Base-by-base conservation (phyloP, 2,888 invertebrate genomes). In the Drosophila limbata region DNA sequence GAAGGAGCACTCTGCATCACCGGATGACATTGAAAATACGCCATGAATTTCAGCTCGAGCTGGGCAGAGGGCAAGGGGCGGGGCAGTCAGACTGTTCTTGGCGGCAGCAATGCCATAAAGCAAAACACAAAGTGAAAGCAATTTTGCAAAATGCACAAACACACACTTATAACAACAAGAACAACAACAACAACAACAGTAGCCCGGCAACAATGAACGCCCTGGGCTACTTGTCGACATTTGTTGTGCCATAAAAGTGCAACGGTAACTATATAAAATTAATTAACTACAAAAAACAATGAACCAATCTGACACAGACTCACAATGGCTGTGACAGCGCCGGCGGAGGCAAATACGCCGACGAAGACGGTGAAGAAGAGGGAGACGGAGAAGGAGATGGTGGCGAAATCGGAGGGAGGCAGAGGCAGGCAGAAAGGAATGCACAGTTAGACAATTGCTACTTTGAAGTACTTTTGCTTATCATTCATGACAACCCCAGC, bases 271-370 rank as follows among this genome's bases (percentile, higher is more conserved):
- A 69, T 69, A 86, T 79, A 72, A 83, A 85, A 83, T 88, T 85
- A 84, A 84, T 84, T 84, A 84, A 83, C 81, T 72, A 69, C 76
- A 76, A 69, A 52, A 83, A 78, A 84, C 84, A 82, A 77, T 75
- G 79, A 69, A 28, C 63, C 63, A 76, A 73, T 73, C 69, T 62
- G 72, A 71, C 61, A 59, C 60, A 51, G 59, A 35, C 64, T 60
- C 57, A 61, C 69, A 69, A 69, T 69, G 47, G 25, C 65, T 35
- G 17, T 17, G 55, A 56, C 52, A 52, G 37, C 52, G 45, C 44
- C 44, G 17, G 42, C 33, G 37, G 37, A 28, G 56, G 31, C 13
- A 35, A 15, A 21, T 13, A 33, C 17, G 37, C 19, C 13, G 13
- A 33, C n/a, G 37, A 19, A 11, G 13, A 13, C 3, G 11, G n/a